Conservation (phyloP, 2,888 invertebrate genomes). For the Ramazzottius varieornatus region DNA sequence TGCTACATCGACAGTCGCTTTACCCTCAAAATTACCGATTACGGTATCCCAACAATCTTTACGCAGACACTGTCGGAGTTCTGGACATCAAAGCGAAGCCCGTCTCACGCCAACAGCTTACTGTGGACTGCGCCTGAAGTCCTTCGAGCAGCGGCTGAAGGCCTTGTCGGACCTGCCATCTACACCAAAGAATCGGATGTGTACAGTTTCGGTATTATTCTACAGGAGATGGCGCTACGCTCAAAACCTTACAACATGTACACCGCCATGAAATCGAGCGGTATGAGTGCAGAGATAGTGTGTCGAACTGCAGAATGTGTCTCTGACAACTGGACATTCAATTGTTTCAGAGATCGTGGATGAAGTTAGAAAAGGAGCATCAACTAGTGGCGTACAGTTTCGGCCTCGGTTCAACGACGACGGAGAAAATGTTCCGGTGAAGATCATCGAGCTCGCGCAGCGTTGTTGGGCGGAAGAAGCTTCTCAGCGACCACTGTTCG, state of each 20-base stretch:
- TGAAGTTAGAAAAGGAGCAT: neutral
- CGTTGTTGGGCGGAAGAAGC: neutral
- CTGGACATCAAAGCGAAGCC: neutral
- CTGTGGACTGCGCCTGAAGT: neutral
- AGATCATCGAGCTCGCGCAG: neutral
- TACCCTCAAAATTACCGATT: neutral
- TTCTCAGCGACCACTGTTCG: neutral
- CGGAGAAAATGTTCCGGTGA: neutral
- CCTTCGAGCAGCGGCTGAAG: neutral
- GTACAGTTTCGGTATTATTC: conserved; percentile 2
- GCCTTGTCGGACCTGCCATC: neutral
- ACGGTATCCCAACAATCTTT: neutral
- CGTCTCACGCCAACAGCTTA: neutral
- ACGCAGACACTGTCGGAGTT: neutral
- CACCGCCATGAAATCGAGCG: no score
- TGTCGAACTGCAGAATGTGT: no score
- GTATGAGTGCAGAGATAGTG: no score
- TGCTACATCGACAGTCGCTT: neutral
- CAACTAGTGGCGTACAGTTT: neutral
- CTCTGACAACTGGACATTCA: no score
- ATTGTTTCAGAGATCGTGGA: neutral
- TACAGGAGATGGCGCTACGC: neutral
- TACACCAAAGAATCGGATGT: neutral
- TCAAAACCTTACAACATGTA: neutral
- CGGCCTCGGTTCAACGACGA: neutral